A percentile compares a stretch with the other conserved stretches of the same genome.
These are phyloP conservation scores for Prosopocoilus inquinatus DNA, from an alignment of 2,888 invertebrate genomes.

Conservation along the genomic window DNA sequence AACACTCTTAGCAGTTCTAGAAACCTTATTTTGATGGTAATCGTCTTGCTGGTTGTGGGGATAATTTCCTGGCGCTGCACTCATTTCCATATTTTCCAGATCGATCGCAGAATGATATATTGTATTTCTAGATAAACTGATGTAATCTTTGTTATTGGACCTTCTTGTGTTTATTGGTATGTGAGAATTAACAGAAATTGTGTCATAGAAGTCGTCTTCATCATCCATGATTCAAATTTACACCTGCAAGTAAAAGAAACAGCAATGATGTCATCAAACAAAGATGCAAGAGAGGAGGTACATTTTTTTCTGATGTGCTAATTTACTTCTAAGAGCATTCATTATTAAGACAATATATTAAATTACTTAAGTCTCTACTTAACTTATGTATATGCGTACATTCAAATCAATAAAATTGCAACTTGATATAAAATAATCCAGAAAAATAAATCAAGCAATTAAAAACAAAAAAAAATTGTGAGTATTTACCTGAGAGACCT, in stretches of 20 bases:
- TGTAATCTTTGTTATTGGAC: conserved; percentile 41
- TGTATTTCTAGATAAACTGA: conserved; percentile 59
- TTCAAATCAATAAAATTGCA: too few species aligned
- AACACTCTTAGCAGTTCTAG: conserved; percentile 54
- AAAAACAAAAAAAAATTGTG: too few species aligned
- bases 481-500: too few species aligned
- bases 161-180: conserved; percentile 34
- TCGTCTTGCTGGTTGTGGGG: conserved; percentile 10
- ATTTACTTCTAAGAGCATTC: too few species aligned
- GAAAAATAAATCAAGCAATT: too few species aligned
- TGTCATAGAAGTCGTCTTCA: conserved; percentile 49
- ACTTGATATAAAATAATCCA: too few species aligned
- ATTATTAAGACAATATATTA: too few species aligned
- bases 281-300: too few species aligned
- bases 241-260: not conserved
- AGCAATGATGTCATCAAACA: too few species aligned
- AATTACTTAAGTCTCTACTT: too few species aligned
- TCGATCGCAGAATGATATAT: conserved; percentile 61
- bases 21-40: conserved; percentile 51
- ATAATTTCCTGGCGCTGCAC: not conserved
- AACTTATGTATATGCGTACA: too few species aligned
- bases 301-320: too few species aligned
- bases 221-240: conserved; percentile 32
- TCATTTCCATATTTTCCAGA: conserved; percentile 45
- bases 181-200: conserved; percentile 44